These are phyloP conservation scores for Empidonax traillii DNA, from an alignment of 2,113 vertebrate genomes.

Conservation along the genomic window DNA sequence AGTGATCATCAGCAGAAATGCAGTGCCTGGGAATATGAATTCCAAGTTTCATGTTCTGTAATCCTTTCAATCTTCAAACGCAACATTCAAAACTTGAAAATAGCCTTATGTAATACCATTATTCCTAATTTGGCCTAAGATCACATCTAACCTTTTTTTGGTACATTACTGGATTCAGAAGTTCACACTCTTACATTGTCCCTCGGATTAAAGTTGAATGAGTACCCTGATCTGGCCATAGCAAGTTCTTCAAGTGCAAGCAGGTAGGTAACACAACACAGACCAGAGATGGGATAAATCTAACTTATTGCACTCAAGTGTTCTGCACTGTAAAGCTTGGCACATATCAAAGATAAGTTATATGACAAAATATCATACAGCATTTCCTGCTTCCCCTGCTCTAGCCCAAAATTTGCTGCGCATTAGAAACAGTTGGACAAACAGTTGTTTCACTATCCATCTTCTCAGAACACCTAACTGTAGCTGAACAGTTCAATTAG, in stretches of 20 bases:
- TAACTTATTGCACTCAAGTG: neutral
- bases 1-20: neutral
- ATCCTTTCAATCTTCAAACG: neutral
- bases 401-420: neutral
- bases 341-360: neutral
- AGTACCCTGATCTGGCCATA: neutral
- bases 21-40: neutral
- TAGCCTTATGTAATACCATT: neutral
- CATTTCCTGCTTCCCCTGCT: neutral
- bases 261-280: neutral
- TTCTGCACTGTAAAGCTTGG: fast-evolving
- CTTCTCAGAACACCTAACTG: neutral
- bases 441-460: neutral
- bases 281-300: neutral
- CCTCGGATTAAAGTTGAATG: neutral
- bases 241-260: neutral
- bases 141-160: neutral
- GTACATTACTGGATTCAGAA: neutral
- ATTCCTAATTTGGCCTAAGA: neutral
- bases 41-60: neutral
- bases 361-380: neutral
- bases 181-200: neutral
- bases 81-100: neutral
- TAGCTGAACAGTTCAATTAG: neutral
- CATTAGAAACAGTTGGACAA: neutral